These are phyloP conservation scores for Nibea albiflora DNA, from an alignment of 2,113 vertebrate species.

Conservation along the genomic window DNA sequence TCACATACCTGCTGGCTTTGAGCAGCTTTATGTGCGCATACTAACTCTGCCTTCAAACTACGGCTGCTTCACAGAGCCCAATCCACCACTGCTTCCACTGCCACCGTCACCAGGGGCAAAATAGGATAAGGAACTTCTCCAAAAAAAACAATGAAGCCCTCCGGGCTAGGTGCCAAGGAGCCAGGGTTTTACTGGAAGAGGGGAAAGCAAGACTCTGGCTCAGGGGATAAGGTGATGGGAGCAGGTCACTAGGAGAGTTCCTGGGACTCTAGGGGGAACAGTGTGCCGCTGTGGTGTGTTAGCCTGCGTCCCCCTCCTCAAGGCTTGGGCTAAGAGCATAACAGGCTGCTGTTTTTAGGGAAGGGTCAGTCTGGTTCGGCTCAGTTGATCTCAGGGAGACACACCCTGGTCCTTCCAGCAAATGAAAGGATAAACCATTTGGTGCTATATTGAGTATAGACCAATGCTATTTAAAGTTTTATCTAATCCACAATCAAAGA, in stretches of 20 bases:
- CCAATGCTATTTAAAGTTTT: background rate
- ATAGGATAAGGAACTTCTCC: conserved; percentile 64
- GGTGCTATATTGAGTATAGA: conserved; percentile 5
- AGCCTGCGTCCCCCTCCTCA: conserved; percentile 30
- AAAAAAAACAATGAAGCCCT: conserved; percentile 63
- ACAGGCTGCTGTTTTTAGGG: conserved; percentile 56
- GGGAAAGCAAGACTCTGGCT: conserved; percentile 43
- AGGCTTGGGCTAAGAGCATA: conserved; percentile 45
- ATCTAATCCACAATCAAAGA: background rate
- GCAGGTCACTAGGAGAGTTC: conserved; percentile 55
- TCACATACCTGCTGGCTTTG: conserved; percentile 83
- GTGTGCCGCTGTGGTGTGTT: conserved; percentile 43
- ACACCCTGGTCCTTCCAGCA: conserved; percentile 30
- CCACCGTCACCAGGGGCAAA: conserved; percentile 63
- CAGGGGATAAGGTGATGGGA: conserved; percentile 61
- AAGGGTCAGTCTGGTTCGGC: conserved; percentile 51
- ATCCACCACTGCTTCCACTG: conserved; percentile 33
- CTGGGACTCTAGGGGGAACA: conserved; percentile 34
- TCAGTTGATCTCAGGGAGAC: conserved; percentile 49
- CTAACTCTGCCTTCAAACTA: conserved; percentile 71
- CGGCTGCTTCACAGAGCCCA: conserved; percentile 59
- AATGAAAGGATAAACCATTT: conserved; percentile 18
- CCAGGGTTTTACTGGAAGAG: conserved; percentile 61
- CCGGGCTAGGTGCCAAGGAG: conserved; percentile 48
- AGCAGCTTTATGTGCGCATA: conserved; percentile 76